These are phyloP conservation scores for Cyrtodaria siliqua DNA, from an alignment of 2,888 invertebrate species.

Conservation along the genomic window DNA sequence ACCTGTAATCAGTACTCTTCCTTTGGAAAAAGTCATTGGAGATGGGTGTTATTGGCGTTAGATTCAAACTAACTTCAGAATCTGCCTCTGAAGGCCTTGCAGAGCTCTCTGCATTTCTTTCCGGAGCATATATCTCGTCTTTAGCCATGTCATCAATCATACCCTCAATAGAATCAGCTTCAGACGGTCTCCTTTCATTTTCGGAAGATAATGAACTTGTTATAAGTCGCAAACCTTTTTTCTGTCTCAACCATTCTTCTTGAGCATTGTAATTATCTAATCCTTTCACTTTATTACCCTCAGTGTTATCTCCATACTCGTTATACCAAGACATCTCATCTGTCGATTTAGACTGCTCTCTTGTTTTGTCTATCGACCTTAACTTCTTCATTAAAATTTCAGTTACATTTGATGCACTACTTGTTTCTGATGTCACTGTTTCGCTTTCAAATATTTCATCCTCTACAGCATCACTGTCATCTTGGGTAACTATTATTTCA, in stretches of 20 bases:
- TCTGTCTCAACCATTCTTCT: conserved; percentile 2
- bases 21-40: conserved; percentile 37
- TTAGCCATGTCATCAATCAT: conserved; percentile 53
- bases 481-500: neutral
- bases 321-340: conserved; percentile 50
- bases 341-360: conserved; percentile 9
- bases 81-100: conserved; percentile 28
- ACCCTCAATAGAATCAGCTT: conserved; percentile 57
- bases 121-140: conserved; percentile 4
- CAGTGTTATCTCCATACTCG: conserved; percentile 20
- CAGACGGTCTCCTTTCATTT: conserved; percentile 28
- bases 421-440: neutral
- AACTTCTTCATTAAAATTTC: conserved; percentile 15
- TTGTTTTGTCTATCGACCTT: neutral
- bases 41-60: conserved; percentile 25
- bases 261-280: neutral
- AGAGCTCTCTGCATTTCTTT: neutral
- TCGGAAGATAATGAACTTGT: conserved; percentile 35
- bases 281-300: neutral
- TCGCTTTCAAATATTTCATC: conserved; percentile 12
- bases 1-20: conserved; percentile 41
- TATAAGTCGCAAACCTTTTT: conserved; percentile 1
- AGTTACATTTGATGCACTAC: neutral
- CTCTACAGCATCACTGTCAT: conserved; percentile 3
- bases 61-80: conserved; percentile 32